These are phyloP conservation scores for Oplegnathus fasciatus DNA, from an alignment of 2,113 vertebrate species.

Conservation along the genomic window DNA sequence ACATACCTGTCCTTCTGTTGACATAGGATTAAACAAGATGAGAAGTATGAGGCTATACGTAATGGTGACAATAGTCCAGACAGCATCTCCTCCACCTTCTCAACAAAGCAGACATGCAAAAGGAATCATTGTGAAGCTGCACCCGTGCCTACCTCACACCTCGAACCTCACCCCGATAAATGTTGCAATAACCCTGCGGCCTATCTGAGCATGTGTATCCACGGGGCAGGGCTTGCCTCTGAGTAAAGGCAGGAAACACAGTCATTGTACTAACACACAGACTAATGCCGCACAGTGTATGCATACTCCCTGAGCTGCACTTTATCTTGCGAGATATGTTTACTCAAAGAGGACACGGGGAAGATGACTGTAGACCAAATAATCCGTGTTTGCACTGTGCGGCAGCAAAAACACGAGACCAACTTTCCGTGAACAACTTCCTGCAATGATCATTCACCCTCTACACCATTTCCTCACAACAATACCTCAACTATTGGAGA, in stretches of 20 bases:
- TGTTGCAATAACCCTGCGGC: conserved; percentile 71
- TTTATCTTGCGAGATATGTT: conserved; percentile 49
- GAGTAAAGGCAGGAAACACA: conserved; percentile 61
- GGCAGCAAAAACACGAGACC: conserved; percentile 30
- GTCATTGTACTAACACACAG: conserved; percentile 39
- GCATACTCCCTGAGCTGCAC: conserved; percentile 30
- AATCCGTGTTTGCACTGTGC: conserved; percentile 43
- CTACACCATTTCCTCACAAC: conserved; percentile 48
- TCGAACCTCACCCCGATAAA: conserved; percentile 57
- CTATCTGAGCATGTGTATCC: conserved; percentile 61
- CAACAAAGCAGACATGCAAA: neutral
- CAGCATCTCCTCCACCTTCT: conserved; percentile 28
- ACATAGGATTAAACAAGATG: conserved; percentile 28
- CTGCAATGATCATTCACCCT: conserved; percentile 53
- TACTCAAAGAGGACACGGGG: conserved; percentile 34
- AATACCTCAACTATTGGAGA: conserved; percentile 42
- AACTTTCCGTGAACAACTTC: conserved; percentile 48
- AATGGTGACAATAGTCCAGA: neutral
- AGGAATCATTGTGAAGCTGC: conserved; percentile 35
- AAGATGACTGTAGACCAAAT: conserved; percentile 54
- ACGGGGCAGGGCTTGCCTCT: conserved; percentile 64
- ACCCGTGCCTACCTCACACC: conserved; percentile 42
- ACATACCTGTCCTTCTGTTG: conserved; percentile 69
- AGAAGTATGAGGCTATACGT: neutral
- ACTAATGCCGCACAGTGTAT: neutral